phyloP scores from a whole-genome alignment of 2,888 invertebrate species.

The Copidosoma aretas region DNA sequence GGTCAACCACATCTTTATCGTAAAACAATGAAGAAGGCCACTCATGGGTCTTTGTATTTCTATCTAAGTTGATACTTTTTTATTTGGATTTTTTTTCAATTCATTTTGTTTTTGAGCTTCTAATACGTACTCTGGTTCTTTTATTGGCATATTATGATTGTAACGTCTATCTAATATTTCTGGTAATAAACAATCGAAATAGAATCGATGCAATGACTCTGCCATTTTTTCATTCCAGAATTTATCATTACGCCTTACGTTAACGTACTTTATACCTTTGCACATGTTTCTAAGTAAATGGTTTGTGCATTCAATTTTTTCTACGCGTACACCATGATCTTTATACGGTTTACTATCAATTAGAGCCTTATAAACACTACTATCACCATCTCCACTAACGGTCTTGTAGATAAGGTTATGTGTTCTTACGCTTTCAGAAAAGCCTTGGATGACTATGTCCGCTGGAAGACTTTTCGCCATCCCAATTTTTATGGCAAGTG shows the following conservation, averaged over 20 bases:
- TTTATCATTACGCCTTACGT: background rate
- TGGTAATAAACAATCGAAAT: slow-evolving; percentile 41
- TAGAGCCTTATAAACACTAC: slow-evolving; percentile 49
- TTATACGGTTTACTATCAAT: slow-evolving; percentile 30
- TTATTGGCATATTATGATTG: slow-evolving; percentile 34
- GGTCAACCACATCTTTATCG: too few relatives aligned
- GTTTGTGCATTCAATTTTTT: slow-evolving; percentile 39
- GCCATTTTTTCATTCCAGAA: too few relatives aligned
- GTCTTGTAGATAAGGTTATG: slow-evolving; percentile 38
- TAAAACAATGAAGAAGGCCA: too few relatives aligned
- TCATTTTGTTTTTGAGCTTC: background rate
- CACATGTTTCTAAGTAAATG: slow-evolving; percentile 34
- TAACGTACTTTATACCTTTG: background rate
- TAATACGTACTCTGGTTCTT: slow-evolving; percentile 27
- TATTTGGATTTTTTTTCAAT: background rate
- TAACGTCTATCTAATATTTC: slow-evolving; percentile 41
- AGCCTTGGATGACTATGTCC: too few relatives aligned
- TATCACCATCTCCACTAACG: slow-evolving; percentile 48
- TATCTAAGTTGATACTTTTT: too few relatives aligned
- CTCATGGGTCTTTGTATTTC: background rate
- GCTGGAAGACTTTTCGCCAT: slow-evolving; percentile 43
- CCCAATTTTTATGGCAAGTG: slow-evolving; percentile 49
- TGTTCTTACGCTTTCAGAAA: slow-evolving; percentile 48
- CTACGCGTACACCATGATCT: slow-evolving; percentile 19
- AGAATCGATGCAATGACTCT: too few relatives aligned